Evolutionary conservation across 1,140 invertebrate species (phyloP).

Genomic region (Trinorchestia longiramus): DNA sequence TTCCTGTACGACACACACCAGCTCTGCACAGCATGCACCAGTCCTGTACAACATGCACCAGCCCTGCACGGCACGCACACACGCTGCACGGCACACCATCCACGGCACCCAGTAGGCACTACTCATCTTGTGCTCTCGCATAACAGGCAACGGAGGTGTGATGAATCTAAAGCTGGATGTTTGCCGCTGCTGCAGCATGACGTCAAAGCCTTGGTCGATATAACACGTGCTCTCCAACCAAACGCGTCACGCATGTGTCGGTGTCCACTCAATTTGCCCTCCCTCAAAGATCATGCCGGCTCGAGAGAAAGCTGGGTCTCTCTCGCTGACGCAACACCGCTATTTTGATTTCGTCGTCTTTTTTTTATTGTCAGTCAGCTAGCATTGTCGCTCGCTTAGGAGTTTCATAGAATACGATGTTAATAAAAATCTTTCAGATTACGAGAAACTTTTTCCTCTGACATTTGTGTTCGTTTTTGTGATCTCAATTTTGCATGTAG

Average conservation of each 20-base stretch:
- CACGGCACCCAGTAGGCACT: neutral
- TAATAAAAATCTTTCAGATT: neutral
- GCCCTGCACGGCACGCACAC: neutral
- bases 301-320: neutral
- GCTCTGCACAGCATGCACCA: neutral
- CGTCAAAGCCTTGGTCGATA: neutral
- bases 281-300: neutral
- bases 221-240: neutral
- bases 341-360: neutral
- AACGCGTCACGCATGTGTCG: neutral
- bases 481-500: neutral
- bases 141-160: neutral
- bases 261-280: neutral
- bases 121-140: neutral
- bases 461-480: neutral
- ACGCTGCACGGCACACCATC: neutral
- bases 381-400: neutral
- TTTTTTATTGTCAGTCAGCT: neutral
- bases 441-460: neutral
- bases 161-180: neutral
- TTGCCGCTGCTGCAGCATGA: neutral
- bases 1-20: neutral
- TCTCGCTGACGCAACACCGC: neutral
- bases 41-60: neutral
- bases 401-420: neutral